Conservation (phyloP, 1,140 invertebrate species). For the Pomacea maculata region DNA sequence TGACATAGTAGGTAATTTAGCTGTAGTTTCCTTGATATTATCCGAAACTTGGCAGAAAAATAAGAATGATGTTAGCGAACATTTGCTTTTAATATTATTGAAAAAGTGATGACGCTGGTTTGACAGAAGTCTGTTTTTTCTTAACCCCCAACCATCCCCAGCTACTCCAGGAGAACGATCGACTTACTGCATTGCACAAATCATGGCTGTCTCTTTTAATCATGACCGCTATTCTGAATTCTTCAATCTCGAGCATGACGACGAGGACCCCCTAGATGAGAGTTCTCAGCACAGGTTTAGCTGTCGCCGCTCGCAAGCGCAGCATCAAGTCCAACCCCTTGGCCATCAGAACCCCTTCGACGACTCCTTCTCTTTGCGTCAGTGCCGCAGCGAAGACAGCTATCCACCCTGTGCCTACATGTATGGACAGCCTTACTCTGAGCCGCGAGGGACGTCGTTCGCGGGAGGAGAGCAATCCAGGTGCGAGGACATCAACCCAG, state of each 20-base stretch:
- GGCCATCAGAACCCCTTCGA: background rate
- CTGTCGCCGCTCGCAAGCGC: background rate
- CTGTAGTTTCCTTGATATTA: background rate
- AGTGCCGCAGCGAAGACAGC: background rate
- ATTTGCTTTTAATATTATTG: background rate
- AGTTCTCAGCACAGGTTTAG: background rate
- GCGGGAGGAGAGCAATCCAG: no score
- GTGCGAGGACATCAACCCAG: no score
- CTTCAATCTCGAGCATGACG: background rate
- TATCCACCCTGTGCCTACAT: slow-evolving; percentile 3
- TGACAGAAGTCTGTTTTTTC: background rate
- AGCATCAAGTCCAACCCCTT: background rate
- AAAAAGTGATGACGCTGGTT: background rate
- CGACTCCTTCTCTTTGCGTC: no score
- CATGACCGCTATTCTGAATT: background rate
- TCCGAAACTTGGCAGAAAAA: background rate
- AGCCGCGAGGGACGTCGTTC: no score
- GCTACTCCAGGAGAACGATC: no score
- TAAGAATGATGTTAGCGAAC: background rate
- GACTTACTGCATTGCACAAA: background rate
- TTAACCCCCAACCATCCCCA: no score
- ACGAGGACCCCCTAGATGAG: background rate
- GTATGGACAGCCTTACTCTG: background rate
- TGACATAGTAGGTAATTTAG: background rate
- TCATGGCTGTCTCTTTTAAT: background rate